Evolutionary conservation across 2,113 vertebrate genomes (phyloP), one percentile per base, ranked within the genome.

Genomic region (Natator depressus): DNA sequence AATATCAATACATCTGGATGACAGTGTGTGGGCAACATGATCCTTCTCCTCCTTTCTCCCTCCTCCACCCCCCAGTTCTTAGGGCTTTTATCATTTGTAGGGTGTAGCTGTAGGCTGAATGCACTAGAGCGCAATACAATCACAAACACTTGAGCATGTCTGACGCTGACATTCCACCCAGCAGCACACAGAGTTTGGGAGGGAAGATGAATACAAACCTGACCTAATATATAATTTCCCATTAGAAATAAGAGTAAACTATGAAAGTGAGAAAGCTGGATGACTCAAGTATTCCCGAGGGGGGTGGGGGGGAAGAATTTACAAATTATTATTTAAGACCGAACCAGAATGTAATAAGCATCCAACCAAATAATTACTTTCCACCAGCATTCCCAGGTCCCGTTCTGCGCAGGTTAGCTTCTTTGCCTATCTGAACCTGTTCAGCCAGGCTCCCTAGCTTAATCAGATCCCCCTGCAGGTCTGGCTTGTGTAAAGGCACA

Each of bases 1-100:
- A 82, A 65, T 5, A 4, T 29, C 47, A 84, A 79, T 16, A 54
- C 35, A 4, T 54, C 50, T 6, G 13, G 49, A 85, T 69, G 35
- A 53, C 12, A 4, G 2, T 5, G 1, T 1, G 0, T 5, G 51
- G 14, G 27, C 5, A 79, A 29, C 46, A 38, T 11, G 27, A 2
- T 24, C 85, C 38, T 20, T 93, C 82, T 88, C 11, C 10, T 69
- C 10, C 35, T n/a, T 17, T 85, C 42, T n/a, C 55, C 6, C 24
- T 12, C 57, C 54, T 4, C 29, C 3, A 2, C 20, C 8, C 0
- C n/a, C 81, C 49, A 31, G 82, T 62, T 72, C 62, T 69, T n/a
- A 69, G 35, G 17, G 17, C 35, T 69, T 19, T n/a, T n/a, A 19
- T 69, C 35, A n/a, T 69, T 69, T 17, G 35, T n/a, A 69, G 16